Evolutionary conservation across 2,113 vertebrate species (phyloP).

Genomic region (Prunella himalayana): DNA sequence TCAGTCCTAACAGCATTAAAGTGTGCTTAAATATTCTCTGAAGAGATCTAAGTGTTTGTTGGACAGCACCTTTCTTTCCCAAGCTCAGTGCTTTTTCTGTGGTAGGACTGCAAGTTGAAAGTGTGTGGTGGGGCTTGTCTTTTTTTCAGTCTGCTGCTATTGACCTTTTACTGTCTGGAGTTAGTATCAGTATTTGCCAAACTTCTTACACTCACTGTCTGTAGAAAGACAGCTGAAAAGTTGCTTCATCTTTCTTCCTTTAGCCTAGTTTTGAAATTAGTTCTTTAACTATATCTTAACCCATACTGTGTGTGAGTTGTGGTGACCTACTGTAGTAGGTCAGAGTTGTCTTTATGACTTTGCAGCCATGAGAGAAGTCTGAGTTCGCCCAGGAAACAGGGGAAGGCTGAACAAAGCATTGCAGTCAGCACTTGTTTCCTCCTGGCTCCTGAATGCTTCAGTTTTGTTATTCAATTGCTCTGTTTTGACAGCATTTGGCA

Average conservation of each 20-base stretch:
- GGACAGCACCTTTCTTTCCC: background rate
- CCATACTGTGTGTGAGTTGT: background rate
- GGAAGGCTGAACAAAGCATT: background rate
- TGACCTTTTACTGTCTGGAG: background rate
- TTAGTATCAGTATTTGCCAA: background rate
- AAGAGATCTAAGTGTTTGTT: background rate
- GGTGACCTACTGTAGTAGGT: background rate
- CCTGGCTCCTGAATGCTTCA: background rate
- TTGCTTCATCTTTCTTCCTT: conserved; percentile 46
- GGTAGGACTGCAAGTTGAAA: background rate
- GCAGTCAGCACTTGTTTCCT: background rate
- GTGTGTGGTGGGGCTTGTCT: background rate
- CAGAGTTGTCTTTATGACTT: background rate
- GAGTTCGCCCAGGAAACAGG: background rate
- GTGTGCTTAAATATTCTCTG: background rate
- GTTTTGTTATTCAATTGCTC: background rate
- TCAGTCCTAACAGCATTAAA: background rate
- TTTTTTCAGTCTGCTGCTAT: background rate
- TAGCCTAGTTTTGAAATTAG: conserved; percentile 37
- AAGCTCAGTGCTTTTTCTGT: background rate
- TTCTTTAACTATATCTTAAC: background rate
- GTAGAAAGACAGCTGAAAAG: background rate
- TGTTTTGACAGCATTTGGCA: background rate
- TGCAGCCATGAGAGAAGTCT: background rate
- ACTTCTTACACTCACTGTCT: background rate